These are phyloP conservation scores for Euschistus heros DNA, from an alignment of 1,140 invertebrate species.

Conservation along the genomic window DNA sequence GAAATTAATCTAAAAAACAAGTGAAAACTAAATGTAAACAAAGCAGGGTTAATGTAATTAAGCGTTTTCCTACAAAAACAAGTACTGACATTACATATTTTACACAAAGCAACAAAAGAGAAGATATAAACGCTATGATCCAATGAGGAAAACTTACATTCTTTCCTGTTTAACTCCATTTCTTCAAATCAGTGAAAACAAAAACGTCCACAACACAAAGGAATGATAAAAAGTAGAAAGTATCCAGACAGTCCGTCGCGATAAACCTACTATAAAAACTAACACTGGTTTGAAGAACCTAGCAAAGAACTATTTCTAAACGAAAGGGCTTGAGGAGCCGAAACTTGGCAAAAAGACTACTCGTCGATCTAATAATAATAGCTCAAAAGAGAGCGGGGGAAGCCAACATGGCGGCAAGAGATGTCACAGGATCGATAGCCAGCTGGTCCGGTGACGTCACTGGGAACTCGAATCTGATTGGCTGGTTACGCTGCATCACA, in stretches of 20 bases:
- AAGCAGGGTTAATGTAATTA: too few relatives aligned
- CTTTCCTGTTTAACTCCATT: conserved; percentile 7
- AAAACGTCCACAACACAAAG: background rate
- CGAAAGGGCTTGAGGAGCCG: background rate
- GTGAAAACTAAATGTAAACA: too few relatives aligned
- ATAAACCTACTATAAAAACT: too few relatives aligned
- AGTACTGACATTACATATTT: too few relatives aligned
- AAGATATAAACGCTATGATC: too few relatives aligned
- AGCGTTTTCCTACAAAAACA: too few relatives aligned
- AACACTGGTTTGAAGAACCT: background rate
- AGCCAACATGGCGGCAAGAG: background rate
- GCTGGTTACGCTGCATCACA: too few relatives aligned
- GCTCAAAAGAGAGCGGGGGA: background rate
- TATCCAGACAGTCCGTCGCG: background rate
- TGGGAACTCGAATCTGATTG: background rate
- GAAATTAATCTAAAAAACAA: too few relatives aligned
- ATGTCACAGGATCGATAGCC: background rate
- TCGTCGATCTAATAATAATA: background rate
- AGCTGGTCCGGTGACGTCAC: background rate
- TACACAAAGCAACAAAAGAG: too few relatives aligned
- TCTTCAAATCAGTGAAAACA: background rate
- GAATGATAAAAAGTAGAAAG: background rate
- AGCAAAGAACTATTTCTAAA: background rate
- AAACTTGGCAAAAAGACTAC: background rate
- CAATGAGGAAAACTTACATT: background rate